Base-by-base conservation (phyloP, 2,797 vertebrate genomes). In the Lepus townsendii region DNA sequence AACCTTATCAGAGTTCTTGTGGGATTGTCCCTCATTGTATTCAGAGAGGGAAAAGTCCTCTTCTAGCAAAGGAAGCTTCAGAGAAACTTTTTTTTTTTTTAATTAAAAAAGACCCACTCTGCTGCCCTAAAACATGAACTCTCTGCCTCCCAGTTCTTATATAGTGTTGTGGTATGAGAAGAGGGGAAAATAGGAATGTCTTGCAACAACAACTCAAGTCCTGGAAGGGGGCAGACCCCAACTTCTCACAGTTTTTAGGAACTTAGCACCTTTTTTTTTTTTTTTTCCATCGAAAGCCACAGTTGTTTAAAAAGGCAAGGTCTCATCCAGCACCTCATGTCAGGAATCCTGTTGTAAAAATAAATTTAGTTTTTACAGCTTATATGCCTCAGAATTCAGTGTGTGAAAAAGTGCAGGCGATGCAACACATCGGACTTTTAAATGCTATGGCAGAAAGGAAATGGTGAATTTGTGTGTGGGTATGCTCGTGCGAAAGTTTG, bases 161-260 rank as follows among this genome's bases (percentile, higher is more conserved):
- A 6, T 84, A 20, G 68, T 66, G 68, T 4, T 73, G 63, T 38
- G 19, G 0, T 17, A 19, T 65, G 50, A 62, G 79, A 77, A n/a
- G 22, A 72, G 0, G 17, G 16, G 5, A 4, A n/a, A 32, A 0
- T 10, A 77, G 78, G 68, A 85, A 76, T 57, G n/a, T 20, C 32
- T 94, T 38, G 7, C 87, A 11, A 30, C 83, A 68, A 96, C 73
- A 88, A 84, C 38, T 75, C 62, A 77, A 71, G 38, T 17, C 32
- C 78, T n/a, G 6, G 47, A 71, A 83, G 26, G 66, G 75, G 47
- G 19, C 3, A 88, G 65, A 50, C 60, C 8, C 4, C 69, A 26
- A 10, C 50, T 71, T 90, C 63, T 96, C 72, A 85, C 42, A 76
- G 32, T 92, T 96, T 82, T 94, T 32, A 90, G 84, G 63, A 94